Percentiles rank a stretch among this genome's conserved stretches.
Evolutionary conservation across 2,113 vertebrate species (phyloP).

Genomic region (Microcebus tavaratra): DNA sequence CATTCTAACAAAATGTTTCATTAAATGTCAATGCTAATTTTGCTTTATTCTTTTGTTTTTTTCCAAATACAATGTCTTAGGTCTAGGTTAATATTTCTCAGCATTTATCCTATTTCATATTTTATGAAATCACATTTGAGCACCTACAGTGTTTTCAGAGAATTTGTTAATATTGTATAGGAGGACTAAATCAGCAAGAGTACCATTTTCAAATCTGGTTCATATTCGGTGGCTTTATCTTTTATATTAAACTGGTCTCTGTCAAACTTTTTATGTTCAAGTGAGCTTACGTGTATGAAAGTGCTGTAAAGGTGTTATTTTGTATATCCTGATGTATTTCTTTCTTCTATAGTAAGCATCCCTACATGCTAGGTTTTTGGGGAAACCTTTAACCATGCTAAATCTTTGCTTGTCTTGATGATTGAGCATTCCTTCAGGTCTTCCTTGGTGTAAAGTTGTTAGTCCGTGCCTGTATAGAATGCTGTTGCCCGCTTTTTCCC

Average conservation of each 20-base stretch:
- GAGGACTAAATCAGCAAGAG: background rate
- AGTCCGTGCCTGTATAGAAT: background rate
- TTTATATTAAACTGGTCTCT: slow-evolving; percentile 50
- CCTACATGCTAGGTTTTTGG: background rate
- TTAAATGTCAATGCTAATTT: slow-evolving; percentile 56
- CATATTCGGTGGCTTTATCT: slow-evolving; percentile 19
- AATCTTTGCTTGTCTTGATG: slow-evolving; percentile 32
- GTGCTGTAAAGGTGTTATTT: slow-evolving; percentile 32
- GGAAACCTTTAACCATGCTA: background rate
- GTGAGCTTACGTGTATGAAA: background rate
- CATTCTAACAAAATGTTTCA: slow-evolving; percentile 40
- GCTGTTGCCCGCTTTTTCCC: background rate
- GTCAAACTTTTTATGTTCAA: slow-evolving; percentile 42
- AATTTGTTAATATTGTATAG: slow-evolving; percentile 51
- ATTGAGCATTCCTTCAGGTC: background rate
- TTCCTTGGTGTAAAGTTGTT: slow-evolving; percentile 22
- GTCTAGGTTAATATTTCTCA: slow-evolving; percentile 53
- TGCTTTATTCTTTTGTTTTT: background rate
- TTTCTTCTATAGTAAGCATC: background rate
- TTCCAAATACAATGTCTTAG: background rate
- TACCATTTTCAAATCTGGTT: slow-evolving; percentile 55
- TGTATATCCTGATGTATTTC: slow-evolving; percentile 47
- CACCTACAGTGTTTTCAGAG: slow-evolving; percentile 27
- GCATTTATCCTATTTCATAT: slow-evolving; percentile 23
- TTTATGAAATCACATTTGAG: slow-evolving; percentile 41